phyloP scores from a whole-genome alignment of 2,888 invertebrate genomes.

The Apotomis capreana region DNA sequence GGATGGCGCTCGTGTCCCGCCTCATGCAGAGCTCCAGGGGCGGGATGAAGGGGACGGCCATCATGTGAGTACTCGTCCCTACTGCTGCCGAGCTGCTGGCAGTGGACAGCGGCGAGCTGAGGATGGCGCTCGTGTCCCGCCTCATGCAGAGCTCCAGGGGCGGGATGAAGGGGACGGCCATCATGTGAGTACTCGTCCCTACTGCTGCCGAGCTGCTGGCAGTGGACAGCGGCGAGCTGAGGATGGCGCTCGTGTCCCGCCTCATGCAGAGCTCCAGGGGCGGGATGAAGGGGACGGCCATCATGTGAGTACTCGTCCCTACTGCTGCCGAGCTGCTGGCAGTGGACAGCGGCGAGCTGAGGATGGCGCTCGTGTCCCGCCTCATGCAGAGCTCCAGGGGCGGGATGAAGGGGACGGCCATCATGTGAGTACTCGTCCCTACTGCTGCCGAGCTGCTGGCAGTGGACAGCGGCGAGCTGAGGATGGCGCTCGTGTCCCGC shows the following conservation, averaged over 20 bases:
- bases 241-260: slow-evolving; percentile 93
- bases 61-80: slow-evolving; percentile 88
- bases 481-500: too few relatives aligned
- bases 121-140: slow-evolving; percentile 93
- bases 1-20: slow-evolving; percentile 93
- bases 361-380: too few relatives aligned
- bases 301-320: slow-evolving; percentile 86
- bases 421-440: too few relatives aligned
- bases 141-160: slow-evolving; percentile 98
- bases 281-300: slow-evolving; percentile 96
- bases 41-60: slow-evolving; percentile 96
- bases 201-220: slow-evolving; percentile 82
- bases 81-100: slow-evolving; percentile 82
- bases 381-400: not conserved
- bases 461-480: too few relatives aligned
- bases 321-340: too few relatives aligned
- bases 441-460: too few relatives aligned
- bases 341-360: too few relatives aligned
- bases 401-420: slow-evolving; percentile 91
- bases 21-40: slow-evolving; percentile 98
- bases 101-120: slow-evolving; percentile 90
- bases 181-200: slow-evolving; percentile 88
- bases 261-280: slow-evolving; percentile 98
- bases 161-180: slow-evolving; percentile 96
- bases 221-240: slow-evolving; percentile 90